Evolutionary conservation across 2,113 vertebrate genomes (phyloP).

Genomic region (Blennius ocellaris): DNA sequence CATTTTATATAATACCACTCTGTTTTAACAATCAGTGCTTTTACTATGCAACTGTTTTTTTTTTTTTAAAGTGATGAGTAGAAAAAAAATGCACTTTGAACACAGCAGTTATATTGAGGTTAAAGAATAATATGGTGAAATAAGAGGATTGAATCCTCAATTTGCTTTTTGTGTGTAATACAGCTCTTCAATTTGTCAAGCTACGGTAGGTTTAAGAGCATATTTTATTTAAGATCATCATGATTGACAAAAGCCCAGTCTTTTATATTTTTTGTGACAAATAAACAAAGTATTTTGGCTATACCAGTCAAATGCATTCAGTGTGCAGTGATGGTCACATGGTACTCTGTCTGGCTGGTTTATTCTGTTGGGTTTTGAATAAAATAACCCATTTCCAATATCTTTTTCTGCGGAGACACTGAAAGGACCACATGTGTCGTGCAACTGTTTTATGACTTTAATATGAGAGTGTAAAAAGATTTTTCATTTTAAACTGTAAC

Average conservation of each 20-base stretch:
- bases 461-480: slow-evolving; percentile 60
- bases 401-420: slow-evolving; percentile 20
- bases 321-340: slow-evolving; percentile 14
- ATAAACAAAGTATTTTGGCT: slow-evolving; percentile 35
- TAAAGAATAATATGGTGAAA: slow-evolving; percentile 33
- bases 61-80: slow-evolving; percentile 32
- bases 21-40: slow-evolving; percentile 19
- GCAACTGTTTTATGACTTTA: slow-evolving; percentile 42
- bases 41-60: slow-evolving; percentile 17
- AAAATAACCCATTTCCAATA: slow-evolving; percentile 20
- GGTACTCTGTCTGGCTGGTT: slow-evolving; percentile 1
- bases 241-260: slow-evolving; percentile 26
- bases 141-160: slow-evolving; percentile 67
- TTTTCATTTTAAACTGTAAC: slow-evolving; percentile 73
- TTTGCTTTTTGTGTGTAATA: slow-evolving; percentile 40
- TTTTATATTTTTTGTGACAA: slow-evolving; percentile 26
- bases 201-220: slow-evolving; percentile 47
- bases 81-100: slow-evolving; percentile 71
- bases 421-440: slow-evolving; percentile 6
- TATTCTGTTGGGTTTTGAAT: background rate
- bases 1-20: slow-evolving; percentile 12
- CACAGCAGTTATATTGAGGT: slow-evolving; percentile 49
- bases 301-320: slow-evolving; percentile 18
- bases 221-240: slow-evolving; percentile 62
- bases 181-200: slow-evolving; percentile 53